These are phyloP conservation scores for Tenualosa ilisha DNA, from an alignment of 2,797 vertebrate species.

Conservation along the genomic window DNA sequence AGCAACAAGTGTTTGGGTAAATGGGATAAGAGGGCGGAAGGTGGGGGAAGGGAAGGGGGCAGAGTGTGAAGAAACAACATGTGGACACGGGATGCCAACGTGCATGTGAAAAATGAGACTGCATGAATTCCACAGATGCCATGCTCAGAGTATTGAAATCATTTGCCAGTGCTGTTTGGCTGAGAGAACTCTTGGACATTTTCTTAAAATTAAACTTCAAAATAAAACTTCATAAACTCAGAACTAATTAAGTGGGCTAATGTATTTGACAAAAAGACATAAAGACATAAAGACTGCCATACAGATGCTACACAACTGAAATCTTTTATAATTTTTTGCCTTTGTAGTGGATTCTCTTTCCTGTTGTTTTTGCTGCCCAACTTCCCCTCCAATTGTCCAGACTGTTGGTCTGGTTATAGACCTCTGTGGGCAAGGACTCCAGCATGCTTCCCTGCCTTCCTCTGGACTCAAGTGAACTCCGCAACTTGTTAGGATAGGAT, in stretches of 20 bases:
- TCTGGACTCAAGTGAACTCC: slow-evolving; percentile 5
- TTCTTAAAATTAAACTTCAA: no score
- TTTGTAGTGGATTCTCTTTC: neutral
- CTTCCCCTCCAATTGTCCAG: neutral
- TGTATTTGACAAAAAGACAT: no score
- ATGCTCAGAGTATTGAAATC: neutral
- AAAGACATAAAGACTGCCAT: no score
- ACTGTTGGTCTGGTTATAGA: neutral
- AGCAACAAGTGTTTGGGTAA: neutral
- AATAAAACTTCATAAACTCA: neutral
- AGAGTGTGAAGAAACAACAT: neutral
- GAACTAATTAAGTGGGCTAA: no score
- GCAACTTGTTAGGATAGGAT: slow-evolving; percentile 7
- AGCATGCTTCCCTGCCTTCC: neutral
- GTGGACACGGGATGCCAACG: neutral
- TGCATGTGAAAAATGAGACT: neutral
- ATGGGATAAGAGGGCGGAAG: neutral
- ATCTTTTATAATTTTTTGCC: neutral
- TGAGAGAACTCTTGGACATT: neutral
- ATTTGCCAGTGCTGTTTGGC: neutral
- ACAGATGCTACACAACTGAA: no score
- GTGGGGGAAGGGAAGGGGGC: no score
- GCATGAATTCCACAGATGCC: neutral
- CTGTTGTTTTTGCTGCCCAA: neutral
- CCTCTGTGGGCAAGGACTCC: neutral